Evolutionary conservation across 2,888 invertebrate species (phyloP), one percentile per base, ranked within the genome.

Genomic region (Caradrina clavipalpis): DNA sequence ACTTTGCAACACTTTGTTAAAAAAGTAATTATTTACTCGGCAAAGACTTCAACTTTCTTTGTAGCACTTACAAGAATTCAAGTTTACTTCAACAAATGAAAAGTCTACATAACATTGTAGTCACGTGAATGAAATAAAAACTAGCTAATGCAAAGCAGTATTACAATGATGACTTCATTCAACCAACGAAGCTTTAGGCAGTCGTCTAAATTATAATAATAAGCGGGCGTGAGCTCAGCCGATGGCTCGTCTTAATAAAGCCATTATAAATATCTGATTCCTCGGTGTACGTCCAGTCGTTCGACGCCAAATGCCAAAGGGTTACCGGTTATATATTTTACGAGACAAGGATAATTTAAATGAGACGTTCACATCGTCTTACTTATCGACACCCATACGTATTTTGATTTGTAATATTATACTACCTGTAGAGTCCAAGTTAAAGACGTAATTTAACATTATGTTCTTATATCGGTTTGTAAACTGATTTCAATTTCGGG

Each of bases 161-260:
- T 35, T 78, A 83, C 69, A 81, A 64, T 89, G 94, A 95, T 95
- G 95, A 95, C 95, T 96, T 95, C 94, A 96, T 96, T 94, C 90
- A 84, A 84, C 83, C 89, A 87, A 86, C 85, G 88, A 87, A 89
- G 93, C 95, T 95, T 94, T 94, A 90, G 95, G 95, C 94, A 95
- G 90, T 93, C 94, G 94, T 94, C 95, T 95, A 95, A 94, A 95
- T 96, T 95, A 96, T 93, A 93, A 95, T 95, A 96, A 96, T 95
- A 96, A 95, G 93, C 93, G 95, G 94, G 94, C 92, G 94, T 93
- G 94, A 94, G 92, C 90, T 91, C 90, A 88, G 86, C 85, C 91
- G 90, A 92, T 92, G 89, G 92, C 90, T 90, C 88, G 92, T 91
- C 93, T 95, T 95, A 94, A 96, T 96, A 95, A 95, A 96, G 96